Conservation (phyloP, 2,888 invertebrate species). For the Limnephilus rhombicus region DNA sequence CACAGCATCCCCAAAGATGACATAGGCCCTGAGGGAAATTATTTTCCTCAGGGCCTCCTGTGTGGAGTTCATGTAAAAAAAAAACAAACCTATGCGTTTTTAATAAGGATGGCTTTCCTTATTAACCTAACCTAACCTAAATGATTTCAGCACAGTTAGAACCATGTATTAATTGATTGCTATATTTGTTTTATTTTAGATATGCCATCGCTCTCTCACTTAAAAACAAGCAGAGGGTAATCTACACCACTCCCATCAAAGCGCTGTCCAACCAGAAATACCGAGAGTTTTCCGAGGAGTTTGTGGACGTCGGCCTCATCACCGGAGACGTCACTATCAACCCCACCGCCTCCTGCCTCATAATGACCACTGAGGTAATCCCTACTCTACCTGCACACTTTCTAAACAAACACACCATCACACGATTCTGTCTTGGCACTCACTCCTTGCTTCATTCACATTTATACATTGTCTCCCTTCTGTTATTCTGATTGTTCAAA, state of each 20-base stretch:
- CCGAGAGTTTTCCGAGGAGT: constrained; percentile 97
- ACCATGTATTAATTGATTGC: background rate
- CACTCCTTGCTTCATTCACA: too few species aligned
- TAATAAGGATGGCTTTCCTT: background rate
- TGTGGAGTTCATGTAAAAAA: too few species aligned
- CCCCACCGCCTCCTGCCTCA: constrained; percentile 97
- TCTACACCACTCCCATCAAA: constrained; percentile 99
- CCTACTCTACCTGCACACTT: background rate
- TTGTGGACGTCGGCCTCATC: constrained; percentile 97
- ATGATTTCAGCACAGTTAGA: too few species aligned
- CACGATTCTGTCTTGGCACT: too few species aligned
- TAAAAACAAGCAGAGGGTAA: constrained; percentile 96
- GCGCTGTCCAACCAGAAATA: constrained; percentile 99
- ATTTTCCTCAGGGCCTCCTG: too few species aligned
- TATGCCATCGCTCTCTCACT: constrained; percentile 97
- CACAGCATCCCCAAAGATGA: too few species aligned
- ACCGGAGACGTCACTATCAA: constrained; percentile 99
- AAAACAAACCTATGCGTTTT: too few species aligned
- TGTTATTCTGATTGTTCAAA: too few species aligned
- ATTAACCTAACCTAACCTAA: too few species aligned
- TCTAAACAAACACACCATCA: too few species aligned
- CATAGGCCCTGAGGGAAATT: too few species aligned
- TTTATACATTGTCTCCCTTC: too few species aligned
- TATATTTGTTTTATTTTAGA: constrained; percentile 71
- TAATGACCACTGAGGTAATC: constrained; percentile 98